These are phyloP conservation scores for Caenorhabditis virilis DNA, from an alignment of 2,888 invertebrate species.

Conservation along the genomic window DNA sequence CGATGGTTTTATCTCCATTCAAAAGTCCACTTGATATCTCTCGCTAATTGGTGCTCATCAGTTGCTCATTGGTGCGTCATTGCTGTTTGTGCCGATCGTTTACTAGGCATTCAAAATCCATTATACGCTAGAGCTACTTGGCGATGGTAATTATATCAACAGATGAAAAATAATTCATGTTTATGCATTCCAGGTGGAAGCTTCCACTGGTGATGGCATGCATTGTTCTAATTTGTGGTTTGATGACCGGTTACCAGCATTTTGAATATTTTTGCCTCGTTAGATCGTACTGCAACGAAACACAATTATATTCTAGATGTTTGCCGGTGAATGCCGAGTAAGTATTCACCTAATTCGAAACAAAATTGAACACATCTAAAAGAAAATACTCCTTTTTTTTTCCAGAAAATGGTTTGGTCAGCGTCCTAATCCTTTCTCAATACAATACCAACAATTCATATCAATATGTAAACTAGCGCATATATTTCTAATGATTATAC, in stretches of 20 bases:
- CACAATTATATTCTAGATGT: conserved; percentile 61
- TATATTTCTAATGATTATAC: conserved; percentile 59
- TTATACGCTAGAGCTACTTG: conserved; percentile 54
- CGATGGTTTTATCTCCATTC: conserved; percentile 57
- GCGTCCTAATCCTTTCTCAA: conserved; percentile 58
- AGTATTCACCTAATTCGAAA: conserved; percentile 1
- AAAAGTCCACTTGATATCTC: conserved; percentile 56
- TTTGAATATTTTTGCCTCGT: conserved; percentile 59
- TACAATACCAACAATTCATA: conserved; percentile 44
- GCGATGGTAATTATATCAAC: conserved; percentile 19
- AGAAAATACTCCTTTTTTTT: conserved; percentile 2
- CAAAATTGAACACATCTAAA: background rate
- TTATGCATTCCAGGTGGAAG: conserved; percentile 47
- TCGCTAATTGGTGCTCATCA: conserved; percentile 68
- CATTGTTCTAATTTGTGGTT: conserved; percentile 55
- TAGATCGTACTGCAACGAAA: conserved; percentile 52
- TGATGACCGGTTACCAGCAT: conserved; percentile 63
- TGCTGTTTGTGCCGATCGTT: conserved; percentile 65
- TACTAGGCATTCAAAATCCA: conserved; percentile 64
- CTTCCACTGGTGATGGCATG: conserved; percentile 53
- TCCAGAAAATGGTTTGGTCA: conserved; percentile 61
- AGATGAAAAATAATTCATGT: background rate
- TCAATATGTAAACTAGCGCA: conserved; percentile 36
- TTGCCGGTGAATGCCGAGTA: conserved; percentile 55
- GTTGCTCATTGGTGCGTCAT: conserved; percentile 68